These are phyloP conservation scores for Troides oblongomaculatus DNA, from an alignment of 2,888 invertebrate genomes.

Conservation along the genomic window DNA sequence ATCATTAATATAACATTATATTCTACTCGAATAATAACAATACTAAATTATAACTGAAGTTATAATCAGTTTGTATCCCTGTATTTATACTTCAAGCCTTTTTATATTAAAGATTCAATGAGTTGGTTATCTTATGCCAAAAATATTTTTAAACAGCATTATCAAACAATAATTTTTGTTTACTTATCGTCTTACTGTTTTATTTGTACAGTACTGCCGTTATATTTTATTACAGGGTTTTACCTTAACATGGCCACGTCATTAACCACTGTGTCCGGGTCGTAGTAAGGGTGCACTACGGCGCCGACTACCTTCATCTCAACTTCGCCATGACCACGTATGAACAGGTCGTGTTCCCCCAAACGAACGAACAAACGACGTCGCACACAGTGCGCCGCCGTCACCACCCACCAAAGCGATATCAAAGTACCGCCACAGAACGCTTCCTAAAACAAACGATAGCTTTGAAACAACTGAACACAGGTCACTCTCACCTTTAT, in stretches of 20 bases:
- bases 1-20: too few relatives aligned
- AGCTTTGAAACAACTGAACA: background rate
- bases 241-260: conserved; percentile 92
- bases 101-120: too few relatives aligned
- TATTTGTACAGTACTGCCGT: too few relatives aligned
- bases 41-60: too few relatives aligned
- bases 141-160: too few relatives aligned
- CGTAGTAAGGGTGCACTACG: conserved; percentile 91
- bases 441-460: conserved; percentile 82
- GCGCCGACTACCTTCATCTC: conserved; percentile 87
- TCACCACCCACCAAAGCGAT: conserved; percentile 90
- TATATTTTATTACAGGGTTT: too few relatives aligned
- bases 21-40: too few relatives aligned
- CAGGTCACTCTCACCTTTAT: background rate
- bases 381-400: conserved; percentile 92
- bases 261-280: conserved; percentile 93
- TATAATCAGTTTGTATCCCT: too few relatives aligned
- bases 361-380: conserved; percentile 88
- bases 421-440: conserved; percentile 94
- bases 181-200: too few relatives aligned
- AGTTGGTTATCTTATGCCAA: too few relatives aligned
- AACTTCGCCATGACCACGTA: conserved; percentile 87
- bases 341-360: conserved; percentile 91
- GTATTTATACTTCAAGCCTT: too few relatives aligned
- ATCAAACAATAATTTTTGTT: too few relatives aligned